Percentiles rank a stretch among this genome's conserved stretches.
These are phyloP conservation scores for Delia radicum DNA, from an alignment of 1,140 invertebrate species.

Conservation along the genomic window DNA sequence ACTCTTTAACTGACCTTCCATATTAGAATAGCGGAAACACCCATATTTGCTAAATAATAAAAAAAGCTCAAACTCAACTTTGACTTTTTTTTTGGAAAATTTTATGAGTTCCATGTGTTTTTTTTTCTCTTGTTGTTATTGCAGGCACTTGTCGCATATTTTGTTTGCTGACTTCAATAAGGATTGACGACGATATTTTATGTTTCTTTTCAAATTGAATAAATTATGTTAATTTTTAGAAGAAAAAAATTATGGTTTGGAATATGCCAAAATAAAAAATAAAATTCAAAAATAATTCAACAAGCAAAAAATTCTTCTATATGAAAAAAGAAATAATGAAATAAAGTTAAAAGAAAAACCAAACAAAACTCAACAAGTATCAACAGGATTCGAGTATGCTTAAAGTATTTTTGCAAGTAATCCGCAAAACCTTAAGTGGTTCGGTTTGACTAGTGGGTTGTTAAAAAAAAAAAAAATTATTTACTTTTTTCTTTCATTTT, in stretches of 20 bases:
- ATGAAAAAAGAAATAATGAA: conserved; percentile 4
- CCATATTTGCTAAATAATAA: background rate
- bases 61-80: background rate
- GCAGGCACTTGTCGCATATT: background rate
- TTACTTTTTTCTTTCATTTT: background rate
- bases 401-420: conserved; percentile 23
- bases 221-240: conserved; percentile 24
- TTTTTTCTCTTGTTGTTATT: background rate
- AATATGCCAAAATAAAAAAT: background rate
- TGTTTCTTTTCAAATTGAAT: conserved; percentile 20
- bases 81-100: background rate
- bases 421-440: conserved; percentile 23
- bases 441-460: conserved; percentile 5
- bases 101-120: background rate
- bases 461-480: background rate
- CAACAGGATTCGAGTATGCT: conserved; percentile 19
- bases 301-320: background rate
- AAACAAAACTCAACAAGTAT: conserved; percentile 23
- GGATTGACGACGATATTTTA: background rate
- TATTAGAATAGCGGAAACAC: background rate
- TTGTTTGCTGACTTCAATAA: background rate
- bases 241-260: no score
- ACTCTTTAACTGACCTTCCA: no score
- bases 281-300: background rate
- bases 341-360: conserved; percentile 6